Conservation (phyloP, 2,113 vertebrate species). For the Melanerpes formicivorus region DNA sequence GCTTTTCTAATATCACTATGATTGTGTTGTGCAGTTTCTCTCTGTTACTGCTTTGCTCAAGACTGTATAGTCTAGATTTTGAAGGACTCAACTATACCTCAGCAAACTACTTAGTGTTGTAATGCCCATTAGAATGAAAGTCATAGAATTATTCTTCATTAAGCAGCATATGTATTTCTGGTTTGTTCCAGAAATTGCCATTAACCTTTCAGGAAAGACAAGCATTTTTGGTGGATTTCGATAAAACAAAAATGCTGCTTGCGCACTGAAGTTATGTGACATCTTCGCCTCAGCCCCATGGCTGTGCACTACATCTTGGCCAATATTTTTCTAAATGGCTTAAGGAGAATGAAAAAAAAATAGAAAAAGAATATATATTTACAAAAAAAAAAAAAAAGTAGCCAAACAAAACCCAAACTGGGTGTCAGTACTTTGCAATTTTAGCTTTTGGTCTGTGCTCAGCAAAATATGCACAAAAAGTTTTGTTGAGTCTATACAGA, state of each 20-base stretch:
- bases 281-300: background rate
- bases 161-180: slow-evolving; percentile 56
- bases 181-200: slow-evolving; percentile 62
- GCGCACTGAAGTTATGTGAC: slow-evolving; percentile 21
- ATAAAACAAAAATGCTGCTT: slow-evolving; percentile 34
- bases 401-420: background rate
- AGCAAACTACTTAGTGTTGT: slow-evolving; percentile 67
- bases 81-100: slow-evolving; percentile 77
- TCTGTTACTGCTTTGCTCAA: slow-evolving; percentile 60
- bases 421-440: slow-evolving; percentile 35
- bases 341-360: background rate
- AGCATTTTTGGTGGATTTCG: slow-evolving; percentile 22
- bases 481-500: slow-evolving; percentile 40
- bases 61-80: slow-evolving; percentile 67
- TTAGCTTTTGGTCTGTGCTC: slow-evolving; percentile 42
- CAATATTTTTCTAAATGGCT: slow-evolving; percentile 22
- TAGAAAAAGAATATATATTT: background rate
- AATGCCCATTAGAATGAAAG: slow-evolving; percentile 48
- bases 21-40: slow-evolving; percentile 63
- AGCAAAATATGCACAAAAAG: slow-evolving; percentile 47
- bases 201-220: slow-evolving; percentile 55
- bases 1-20: slow-evolving; percentile 61
- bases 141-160: slow-evolving; percentile 28
- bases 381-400: background rate
- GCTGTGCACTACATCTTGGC: slow-evolving; percentile 51